Percentiles rank a stretch among this genome's conserved stretches.
Conservation (phyloP, 2,113 vertebrate species). For the Pollimyrus isidori region DNA sequence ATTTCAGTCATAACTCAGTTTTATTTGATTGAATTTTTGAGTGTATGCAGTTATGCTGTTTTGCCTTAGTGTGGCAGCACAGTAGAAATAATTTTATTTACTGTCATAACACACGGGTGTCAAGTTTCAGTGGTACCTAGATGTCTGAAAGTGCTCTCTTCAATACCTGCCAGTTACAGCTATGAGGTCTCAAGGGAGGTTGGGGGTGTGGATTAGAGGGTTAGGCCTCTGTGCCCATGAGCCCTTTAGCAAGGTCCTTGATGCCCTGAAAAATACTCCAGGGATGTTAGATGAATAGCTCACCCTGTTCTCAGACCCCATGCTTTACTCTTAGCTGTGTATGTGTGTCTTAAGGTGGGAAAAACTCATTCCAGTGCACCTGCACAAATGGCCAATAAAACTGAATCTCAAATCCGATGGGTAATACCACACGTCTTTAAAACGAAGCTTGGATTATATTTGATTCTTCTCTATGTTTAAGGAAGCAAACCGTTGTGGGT, state of each 20-base stretch:
- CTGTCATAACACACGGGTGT: background rate
- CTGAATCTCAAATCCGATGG: background rate
- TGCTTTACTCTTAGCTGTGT: background rate
- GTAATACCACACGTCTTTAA: background rate
- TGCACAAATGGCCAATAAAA: background rate
- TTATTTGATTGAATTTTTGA: background rate
- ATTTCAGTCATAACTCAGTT: background rate
- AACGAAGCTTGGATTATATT: background rate
- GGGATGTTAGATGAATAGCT: background rate
- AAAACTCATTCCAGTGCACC: background rate
- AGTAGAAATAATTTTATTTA: background rate
- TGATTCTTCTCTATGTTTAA: background rate
- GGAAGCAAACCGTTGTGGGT: background rate
- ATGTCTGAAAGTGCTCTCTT: background rate
- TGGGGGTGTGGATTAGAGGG: background rate
- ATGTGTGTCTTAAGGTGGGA: background rate
- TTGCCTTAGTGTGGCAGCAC: background rate
- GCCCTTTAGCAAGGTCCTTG: background rate
- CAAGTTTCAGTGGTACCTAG: background rate
- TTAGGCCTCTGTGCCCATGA: background rate
- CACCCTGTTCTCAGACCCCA: background rate
- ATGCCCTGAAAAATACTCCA: background rate
- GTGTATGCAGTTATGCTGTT: background rate
- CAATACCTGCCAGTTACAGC: background rate
- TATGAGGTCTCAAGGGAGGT: background rate